Evolutionary conservation across 2,113 vertebrate genomes (phyloP).

Genomic region (Solea senegalensis): DNA sequence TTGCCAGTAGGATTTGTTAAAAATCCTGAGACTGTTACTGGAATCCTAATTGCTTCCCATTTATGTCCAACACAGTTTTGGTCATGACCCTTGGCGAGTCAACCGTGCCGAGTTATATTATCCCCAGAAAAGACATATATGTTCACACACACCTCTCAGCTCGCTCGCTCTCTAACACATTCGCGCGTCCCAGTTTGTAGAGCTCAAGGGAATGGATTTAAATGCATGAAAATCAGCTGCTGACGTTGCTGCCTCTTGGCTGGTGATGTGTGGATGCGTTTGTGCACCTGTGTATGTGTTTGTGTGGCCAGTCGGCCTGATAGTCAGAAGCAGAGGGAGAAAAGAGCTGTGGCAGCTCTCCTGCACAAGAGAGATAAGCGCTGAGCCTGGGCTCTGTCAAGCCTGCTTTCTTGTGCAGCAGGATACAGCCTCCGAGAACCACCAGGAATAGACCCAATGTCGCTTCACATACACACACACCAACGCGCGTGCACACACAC

Average conservation of each 20-base stretch:
- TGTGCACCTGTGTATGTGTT: constrained; percentile 5
- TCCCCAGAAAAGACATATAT: constrained; percentile 16
- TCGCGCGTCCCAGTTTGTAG: constrained; percentile 10
- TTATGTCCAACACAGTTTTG: constrained; percentile 38
- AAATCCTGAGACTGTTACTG: constrained; percentile 3
- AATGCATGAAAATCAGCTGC: constrained; percentile 56
- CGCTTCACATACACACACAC: background rate
- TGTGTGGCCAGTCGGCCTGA: constrained; percentile 2
- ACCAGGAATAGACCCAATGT: constrained; percentile 53
- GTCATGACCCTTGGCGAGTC: constrained; percentile 34
- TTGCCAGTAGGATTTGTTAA: constrained; percentile 7
- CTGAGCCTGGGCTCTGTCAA: constrained; percentile 52
- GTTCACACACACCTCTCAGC: constrained; percentile 8
- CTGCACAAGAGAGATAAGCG: constrained; percentile 74
- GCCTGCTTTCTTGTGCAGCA: constrained; percentile 45
- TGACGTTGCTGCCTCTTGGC: constrained; percentile 52
- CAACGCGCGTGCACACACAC: constrained; percentile 2
- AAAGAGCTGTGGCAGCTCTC: constrained; percentile 46
- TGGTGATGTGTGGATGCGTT: constrained; percentile 20
- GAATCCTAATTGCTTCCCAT: constrained; percentile 13
- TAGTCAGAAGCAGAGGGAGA: constrained; percentile 15
- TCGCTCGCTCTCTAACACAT: constrained; percentile 30
- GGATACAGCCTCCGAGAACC: constrained; percentile 58
- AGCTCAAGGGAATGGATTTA: constrained; percentile 42
- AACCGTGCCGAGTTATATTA: constrained; percentile 12